phyloP scores from a whole-genome alignment of 2,797 vertebrate genomes.

The Danio tinwini region DNA sequence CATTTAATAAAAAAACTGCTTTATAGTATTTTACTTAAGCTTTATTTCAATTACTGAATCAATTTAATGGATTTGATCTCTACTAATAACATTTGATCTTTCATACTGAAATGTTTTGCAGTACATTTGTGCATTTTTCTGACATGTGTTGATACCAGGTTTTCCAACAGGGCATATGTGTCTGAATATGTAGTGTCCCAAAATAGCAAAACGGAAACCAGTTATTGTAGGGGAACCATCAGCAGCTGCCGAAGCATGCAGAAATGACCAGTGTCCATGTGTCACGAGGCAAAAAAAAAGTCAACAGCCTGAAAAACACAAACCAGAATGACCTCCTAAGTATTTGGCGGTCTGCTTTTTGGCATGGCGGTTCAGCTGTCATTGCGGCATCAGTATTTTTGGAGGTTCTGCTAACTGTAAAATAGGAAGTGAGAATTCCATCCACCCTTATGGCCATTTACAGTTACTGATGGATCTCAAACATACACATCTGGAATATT shows the following conservation, averaged over 20 bases:
- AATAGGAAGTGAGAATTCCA: conserved; percentile 67
- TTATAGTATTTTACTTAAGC: too few species aligned
- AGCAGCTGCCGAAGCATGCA: conserved; percentile 40
- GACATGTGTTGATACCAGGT: conserved; percentile 50
- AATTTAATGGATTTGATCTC: too few species aligned
- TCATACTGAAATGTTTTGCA: neutral
- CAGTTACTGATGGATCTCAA: neutral
- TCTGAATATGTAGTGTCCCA: conserved; percentile 42
- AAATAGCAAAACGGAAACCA: conserved; percentile 57
- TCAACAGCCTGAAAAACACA: neutral
- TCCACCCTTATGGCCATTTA: conserved; percentile 52
- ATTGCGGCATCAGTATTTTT: conserved; percentile 57
- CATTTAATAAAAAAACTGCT: too few species aligned
- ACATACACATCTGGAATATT: conserved; percentile 22
- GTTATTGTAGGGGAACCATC: conserved; percentile 50
- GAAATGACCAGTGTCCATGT: conserved; percentile 19
- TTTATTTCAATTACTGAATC: too few species aligned
- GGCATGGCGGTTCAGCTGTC: conserved; percentile 34
- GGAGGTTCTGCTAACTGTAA: conserved; percentile 60
- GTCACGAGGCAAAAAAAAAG: conserved; percentile 10
- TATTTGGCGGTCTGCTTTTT: conserved; percentile 5
- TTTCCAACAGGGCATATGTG: conserved; percentile 56
- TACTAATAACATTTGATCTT: neutral
- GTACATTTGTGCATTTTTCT: neutral
- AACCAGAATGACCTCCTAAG: conserved; percentile 15